phyloP scores from a whole-genome alignment of 2,888 invertebrate species.

The Trichopria drosophilae region DNA sequence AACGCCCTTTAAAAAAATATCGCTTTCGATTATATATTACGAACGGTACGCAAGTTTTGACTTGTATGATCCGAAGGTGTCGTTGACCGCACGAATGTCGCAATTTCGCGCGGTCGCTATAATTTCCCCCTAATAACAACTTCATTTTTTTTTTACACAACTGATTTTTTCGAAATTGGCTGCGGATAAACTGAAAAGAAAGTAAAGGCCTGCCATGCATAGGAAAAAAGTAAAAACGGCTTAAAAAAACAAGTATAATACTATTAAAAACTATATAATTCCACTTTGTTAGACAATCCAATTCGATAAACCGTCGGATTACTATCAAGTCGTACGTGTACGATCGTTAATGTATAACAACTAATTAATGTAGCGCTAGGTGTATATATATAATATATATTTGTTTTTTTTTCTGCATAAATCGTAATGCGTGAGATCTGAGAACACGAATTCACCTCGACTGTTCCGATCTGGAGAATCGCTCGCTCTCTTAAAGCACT shows the following conservation, averaged over 20 bases:
- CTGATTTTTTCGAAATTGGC: not conserved
- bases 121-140: no score
- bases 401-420: conserved; percentile 33
- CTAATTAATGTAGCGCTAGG: conserved; percentile 41
- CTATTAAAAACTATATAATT: conserved; percentile 51
- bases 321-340: conserved; percentile 45
- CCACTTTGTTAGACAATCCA: conserved; percentile 46
- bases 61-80: conserved; percentile 29
- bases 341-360: conserved; percentile 45
- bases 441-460: conserved; percentile 51
- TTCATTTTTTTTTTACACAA: not conserved
- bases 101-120: no score
- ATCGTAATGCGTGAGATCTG: conserved; percentile 52
- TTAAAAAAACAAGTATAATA: conserved; percentile 45
- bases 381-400: conserved; percentile 36
- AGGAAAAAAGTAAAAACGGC: not conserved
- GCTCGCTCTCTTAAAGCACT: conserved; percentile 39
- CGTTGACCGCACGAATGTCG: no score
- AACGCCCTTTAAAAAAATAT: conserved; percentile 32
- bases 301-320: conserved; percentile 40
- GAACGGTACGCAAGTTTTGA: conserved; percentile 25
- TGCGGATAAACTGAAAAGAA: not conserved
- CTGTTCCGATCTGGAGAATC: conserved; percentile 42
- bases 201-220: no score
- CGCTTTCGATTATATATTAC: conserved; percentile 28